These are phyloP conservation scores for Drosophila ficusphila DNA, from an alignment of 1,140 invertebrate species.

Conservation along the genomic window DNA sequence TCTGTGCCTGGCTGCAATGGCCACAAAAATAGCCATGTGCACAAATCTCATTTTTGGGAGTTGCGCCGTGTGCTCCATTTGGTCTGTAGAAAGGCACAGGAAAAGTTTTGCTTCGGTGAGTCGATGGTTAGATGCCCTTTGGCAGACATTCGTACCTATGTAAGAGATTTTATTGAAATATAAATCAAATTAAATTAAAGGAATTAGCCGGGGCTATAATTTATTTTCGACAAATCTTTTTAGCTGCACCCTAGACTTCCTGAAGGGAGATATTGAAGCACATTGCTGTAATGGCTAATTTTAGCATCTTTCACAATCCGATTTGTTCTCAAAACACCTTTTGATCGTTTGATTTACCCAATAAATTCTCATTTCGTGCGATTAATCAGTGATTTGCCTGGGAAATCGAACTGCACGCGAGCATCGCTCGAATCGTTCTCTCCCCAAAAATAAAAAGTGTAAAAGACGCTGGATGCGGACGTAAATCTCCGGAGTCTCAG, in stretches of 20 bases:
- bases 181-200: neutral
- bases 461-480: conserved; percentile 15
- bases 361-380: conserved; percentile 45
- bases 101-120: neutral
- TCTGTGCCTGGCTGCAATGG: conserved; percentile 43
- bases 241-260: neutral
- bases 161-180: neutral
- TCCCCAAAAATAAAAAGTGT: conserved; percentile 10
- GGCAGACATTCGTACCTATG: neutral
- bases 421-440: neutral
- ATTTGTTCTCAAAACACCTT: conserved; percentile 19
- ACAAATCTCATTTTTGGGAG: conserved; percentile 72
- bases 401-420: conserved; percentile 16
- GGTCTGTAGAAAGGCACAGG: conserved; percentile 9
- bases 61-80: conserved; percentile 62
- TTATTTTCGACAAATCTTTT: neutral
- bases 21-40: conserved; percentile 67
- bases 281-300: conserved; percentile 31
- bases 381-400: conserved; percentile 37
- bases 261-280: neutral
- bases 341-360: conserved; percentile 41
- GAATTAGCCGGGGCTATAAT: neutral
- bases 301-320: conserved; percentile 16
- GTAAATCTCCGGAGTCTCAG: conserved; percentile 47
- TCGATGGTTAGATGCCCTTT: conserved; percentile 12